These are phyloP conservation scores for Blastomussa wellsi DNA, from an alignment of 92 coral and sea anemone species.

Conservation along the genomic window DNA sequence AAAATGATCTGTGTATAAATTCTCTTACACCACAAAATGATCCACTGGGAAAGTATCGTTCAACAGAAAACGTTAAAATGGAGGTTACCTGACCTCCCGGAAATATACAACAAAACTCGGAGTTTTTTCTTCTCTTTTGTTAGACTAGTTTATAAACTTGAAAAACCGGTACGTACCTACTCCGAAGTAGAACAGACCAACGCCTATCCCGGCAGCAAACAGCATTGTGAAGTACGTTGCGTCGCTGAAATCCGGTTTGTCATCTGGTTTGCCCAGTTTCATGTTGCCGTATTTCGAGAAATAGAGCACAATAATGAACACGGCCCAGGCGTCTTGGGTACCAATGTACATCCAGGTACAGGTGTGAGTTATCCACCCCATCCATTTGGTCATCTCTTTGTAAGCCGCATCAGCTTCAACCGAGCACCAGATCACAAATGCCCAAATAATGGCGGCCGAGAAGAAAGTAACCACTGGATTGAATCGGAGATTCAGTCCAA, in stretches of 20 bases:
- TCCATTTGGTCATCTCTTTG: constrained; percentile 59
- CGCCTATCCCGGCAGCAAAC: constrained; percentile 92
- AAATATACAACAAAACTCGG: background rate
- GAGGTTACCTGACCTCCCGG: no score
- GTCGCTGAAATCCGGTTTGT: constrained; percentile 89
- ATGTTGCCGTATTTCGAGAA: constrained; percentile 83
- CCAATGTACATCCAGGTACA: constrained; percentile 95
- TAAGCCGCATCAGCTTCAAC: constrained; percentile 54
- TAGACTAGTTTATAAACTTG: background rate
- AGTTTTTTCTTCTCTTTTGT: background rate
- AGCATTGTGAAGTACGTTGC: constrained; percentile 91
- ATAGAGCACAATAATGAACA: constrained; percentile 77
- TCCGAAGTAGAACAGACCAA: constrained; percentile 86
- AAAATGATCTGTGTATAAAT: background rate
- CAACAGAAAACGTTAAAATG: background rate
- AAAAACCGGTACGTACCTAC: constrained; percentile 54
- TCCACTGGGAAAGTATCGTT: background rate
- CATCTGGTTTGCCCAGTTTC: constrained; percentile 88
- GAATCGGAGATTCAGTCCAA: constrained; percentile 32
- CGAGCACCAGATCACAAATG: constrained; percentile 80
- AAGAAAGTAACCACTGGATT: constrained; percentile 77
- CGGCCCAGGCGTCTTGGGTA: constrained; percentile 85
- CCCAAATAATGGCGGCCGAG: constrained; percentile 81
- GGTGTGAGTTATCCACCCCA: constrained; percentile 71
- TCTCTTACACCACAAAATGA: background rate